Evolutionary conservation across 2,797 vertebrate genomes (phyloP), one percentile per base, ranked within the genome.

Genomic region (Acipenser oxyrinchus): DNA sequence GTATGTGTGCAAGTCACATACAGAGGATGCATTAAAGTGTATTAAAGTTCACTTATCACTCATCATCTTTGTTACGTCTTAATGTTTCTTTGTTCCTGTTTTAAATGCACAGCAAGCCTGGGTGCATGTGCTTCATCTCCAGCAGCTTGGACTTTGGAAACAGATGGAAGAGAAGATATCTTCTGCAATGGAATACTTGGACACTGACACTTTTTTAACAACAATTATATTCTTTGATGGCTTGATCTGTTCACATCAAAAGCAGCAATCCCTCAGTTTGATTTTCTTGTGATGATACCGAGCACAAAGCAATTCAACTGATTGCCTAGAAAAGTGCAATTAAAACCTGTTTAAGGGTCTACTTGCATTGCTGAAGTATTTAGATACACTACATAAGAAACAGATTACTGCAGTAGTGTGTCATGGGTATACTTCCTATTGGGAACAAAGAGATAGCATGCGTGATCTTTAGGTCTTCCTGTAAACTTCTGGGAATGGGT

Each of bases 141-240:
- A 68, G 71, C 71, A 61, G 68, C 69, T 63, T 77, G 72, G 68
- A 50, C 18, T 74, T 80, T 69, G 75, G 76, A 84, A 78, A 79
- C 82, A 83, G 81, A 84, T 83, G 83, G 79, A 82, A 84, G 76
- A 75, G 72, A 49, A 77, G 37, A 37, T 37, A 37, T 37, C 76
- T 69, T 75, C 75, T 75, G 82, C 76, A 81, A 81, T 82, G 81
- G 83, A 87, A 85, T 85, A 77, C 76, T 72, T 71, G 79, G 83
- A 87, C 87, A n/a, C 82, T 82, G 69, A 85, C 86, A 86, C 76
- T 77, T 63, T 86, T 88, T 88, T 87, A 83, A 79, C 71, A 86
- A 86, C 84, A 87, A 87, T 88, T 87, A 87, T 86, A 84, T 86
- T 85, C 82, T 85, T 85, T 86, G 83, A 87, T 88, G 82, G 74